Conservation (phyloP, 2,797 vertebrate species). For the Gallirallus australis region DNA sequence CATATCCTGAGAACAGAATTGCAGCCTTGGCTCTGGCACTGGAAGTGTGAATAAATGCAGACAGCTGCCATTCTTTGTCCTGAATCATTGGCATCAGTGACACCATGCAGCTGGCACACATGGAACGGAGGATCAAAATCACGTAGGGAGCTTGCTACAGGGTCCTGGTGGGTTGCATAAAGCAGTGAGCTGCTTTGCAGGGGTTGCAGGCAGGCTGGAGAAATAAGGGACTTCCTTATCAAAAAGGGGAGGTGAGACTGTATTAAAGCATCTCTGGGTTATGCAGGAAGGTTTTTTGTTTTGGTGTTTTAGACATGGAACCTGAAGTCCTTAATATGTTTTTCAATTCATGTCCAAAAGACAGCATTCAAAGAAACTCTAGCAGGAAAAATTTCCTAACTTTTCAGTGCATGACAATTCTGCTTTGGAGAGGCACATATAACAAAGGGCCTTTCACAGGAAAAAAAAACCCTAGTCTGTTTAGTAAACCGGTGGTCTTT, state of each 20-base stretch:
- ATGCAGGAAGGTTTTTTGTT: not conserved
- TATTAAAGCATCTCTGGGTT: not conserved
- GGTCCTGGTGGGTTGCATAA: not conserved
- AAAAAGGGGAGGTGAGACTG: not conserved
- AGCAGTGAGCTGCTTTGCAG: rapidly evolving
- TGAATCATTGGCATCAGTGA: too few species aligned
- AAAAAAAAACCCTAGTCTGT: not conserved
- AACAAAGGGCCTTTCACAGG: not conserved
- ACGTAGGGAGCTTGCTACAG: rapidly evolving
- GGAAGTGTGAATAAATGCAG: not conserved
- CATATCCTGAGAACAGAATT: not conserved
- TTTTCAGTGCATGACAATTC: not conserved
- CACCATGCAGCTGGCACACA: not conserved
- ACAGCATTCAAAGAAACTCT: not conserved
- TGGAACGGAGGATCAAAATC: rapidly evolving
- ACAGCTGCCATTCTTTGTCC: not conserved
- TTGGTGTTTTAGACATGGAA: not conserved
- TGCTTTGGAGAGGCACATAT: not conserved
- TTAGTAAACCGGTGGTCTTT: not conserved
- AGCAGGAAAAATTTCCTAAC: not conserved
- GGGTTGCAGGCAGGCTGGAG: not conserved
- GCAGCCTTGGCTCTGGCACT: not conserved
- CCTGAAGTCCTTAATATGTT: not conserved
- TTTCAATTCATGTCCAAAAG: not conserved
- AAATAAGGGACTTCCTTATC: not conserved